Conservation (phyloP, 2,113 vertebrate species). For the Podarcis raffonei region DNA sequence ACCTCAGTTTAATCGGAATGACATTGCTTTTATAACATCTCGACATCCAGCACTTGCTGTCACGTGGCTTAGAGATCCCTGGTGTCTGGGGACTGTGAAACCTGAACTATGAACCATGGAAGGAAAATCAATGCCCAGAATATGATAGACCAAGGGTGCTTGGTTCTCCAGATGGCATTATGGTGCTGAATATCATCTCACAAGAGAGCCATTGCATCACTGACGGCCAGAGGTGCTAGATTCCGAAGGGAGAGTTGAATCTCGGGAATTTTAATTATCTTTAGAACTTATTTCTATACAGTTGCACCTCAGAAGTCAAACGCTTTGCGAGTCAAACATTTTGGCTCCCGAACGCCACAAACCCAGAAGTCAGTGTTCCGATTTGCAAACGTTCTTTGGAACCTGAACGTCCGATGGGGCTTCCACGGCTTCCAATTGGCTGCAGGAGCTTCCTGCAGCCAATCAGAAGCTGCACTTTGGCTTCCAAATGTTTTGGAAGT, state of each 20-base stretch:
- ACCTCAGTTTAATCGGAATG: slow-evolving; percentile 46
- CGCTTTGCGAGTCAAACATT: no score
- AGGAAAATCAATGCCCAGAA: slow-evolving; percentile 49
- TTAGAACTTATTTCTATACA: neutral
- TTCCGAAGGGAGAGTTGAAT: neutral
- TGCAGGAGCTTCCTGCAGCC: no score
- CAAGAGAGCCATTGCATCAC: neutral
- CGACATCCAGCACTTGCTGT: slow-evolving; percentile 61
- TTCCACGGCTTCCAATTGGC: no score
- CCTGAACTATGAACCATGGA: slow-evolving; percentile 40
- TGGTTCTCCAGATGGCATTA: slow-evolving; percentile 36
- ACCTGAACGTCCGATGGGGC: no score
- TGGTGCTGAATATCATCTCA: slow-evolving; percentile 10
- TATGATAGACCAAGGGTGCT: slow-evolving; percentile 10
- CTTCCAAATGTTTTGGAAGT: no score
- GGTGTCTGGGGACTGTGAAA: slow-evolving; percentile 35
- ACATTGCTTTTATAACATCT: slow-evolving; percentile 50
- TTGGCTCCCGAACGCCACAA: no score
- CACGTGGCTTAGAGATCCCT: slow-evolving; percentile 38
- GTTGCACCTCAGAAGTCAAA: no score
- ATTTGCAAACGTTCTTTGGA: no score
- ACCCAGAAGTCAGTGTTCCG: no score
- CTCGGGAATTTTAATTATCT: neutral
- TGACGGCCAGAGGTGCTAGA: slow-evolving; percentile 6
- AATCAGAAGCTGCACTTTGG: no score